Evolutionary conservation across 1,140 invertebrate species (phyloP), one percentile per base, ranked within the genome.

Genomic region (Dufourea novaeangliae): DNA sequence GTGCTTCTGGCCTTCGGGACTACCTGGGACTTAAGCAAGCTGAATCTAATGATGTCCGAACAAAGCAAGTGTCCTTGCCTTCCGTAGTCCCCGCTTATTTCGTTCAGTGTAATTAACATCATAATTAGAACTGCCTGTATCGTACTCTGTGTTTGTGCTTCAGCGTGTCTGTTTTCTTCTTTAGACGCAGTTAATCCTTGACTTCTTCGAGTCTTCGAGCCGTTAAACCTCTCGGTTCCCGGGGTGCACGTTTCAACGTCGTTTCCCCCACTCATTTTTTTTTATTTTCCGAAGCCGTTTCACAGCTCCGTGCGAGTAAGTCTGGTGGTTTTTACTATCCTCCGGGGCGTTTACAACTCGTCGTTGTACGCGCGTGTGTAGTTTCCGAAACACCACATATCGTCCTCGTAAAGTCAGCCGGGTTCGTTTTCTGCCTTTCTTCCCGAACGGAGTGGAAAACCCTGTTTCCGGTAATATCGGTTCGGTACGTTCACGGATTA

Each of bases 361-460:
- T 39, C 4, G n/a, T n/a, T n/a, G n/a, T n/a, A n/a, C n/a, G n/a
- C n/a, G 73, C 57, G 73, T 39, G 73, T 2, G 20, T 64, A 39
- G 77, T 77, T 80, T 64, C 22, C 39, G 62, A 63, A 80, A 57
- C 57, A 68, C n/a, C n/a, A n/a, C n/a, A n/a, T n/a, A n/a, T 39
- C 63, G 27, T 67, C 39, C 73, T 57, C 59, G 41, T 80, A 77
- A 80, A 77, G 61, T 70, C 52, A 54, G 68, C 52, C 63, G 44
- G 44, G 17, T 20, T 14, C 44, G 27, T 32, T 29, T 50, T 62
- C 61, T 17, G 52, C 1, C 29, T 54, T 12, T 37, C 29, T 64
- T 52, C 7, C 41, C 63, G 74, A 52, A 80, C 59, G 37, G 61
- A 80, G 68, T 79, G 41, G 59, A 56, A 77, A 80, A 59, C 41